Conservation (phyloP, 2,888 invertebrate genomes). For the Augiades crinisus region DNA sequence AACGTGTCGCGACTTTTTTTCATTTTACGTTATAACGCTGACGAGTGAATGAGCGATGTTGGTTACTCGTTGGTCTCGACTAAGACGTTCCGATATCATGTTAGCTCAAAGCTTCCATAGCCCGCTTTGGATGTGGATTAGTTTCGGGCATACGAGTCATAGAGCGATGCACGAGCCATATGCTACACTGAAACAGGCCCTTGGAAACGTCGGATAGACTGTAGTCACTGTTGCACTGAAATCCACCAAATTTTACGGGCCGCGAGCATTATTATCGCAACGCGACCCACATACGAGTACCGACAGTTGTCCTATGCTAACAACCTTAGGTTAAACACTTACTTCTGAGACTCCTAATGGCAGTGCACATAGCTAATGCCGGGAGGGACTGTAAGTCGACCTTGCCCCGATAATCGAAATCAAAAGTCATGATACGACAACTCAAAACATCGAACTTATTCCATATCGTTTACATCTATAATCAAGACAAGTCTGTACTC, state of each 20-base stretch:
- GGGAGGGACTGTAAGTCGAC: constrained; percentile 54
- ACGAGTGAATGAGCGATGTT: too few species aligned
- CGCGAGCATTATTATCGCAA: constrained; percentile 21
- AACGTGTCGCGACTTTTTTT: not conserved
- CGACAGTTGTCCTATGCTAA: constrained; percentile 40
- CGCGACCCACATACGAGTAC: constrained; percentile 9
- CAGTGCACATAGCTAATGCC: constrained; percentile 72
- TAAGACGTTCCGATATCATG: too few species aligned
- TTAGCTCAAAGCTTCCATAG: too few species aligned
- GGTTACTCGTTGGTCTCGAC: too few species aligned
- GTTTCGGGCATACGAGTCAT: too few species aligned
- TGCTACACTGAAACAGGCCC: constrained; percentile 71
- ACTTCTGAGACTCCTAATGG: constrained; percentile 55
- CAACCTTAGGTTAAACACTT: constrained; percentile 42
- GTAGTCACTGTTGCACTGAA: constrained; percentile 25
- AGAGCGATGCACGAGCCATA: constrained; percentile 27
- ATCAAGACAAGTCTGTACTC: constrained; percentile 7
- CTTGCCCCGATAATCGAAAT: constrained; percentile 49
- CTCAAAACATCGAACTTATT: constrained; percentile 47
- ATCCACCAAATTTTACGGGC: constrained; percentile 1
- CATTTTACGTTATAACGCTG: too few species aligned
- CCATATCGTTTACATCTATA: constrained; percentile 26
- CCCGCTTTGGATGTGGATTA: too few species aligned
- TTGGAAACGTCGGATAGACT: constrained; percentile 15
- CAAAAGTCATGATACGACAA: constrained; percentile 45